Base-by-base conservation (phyloP, 2,113 vertebrate species). In the Phodopus roborovskii region DNA sequence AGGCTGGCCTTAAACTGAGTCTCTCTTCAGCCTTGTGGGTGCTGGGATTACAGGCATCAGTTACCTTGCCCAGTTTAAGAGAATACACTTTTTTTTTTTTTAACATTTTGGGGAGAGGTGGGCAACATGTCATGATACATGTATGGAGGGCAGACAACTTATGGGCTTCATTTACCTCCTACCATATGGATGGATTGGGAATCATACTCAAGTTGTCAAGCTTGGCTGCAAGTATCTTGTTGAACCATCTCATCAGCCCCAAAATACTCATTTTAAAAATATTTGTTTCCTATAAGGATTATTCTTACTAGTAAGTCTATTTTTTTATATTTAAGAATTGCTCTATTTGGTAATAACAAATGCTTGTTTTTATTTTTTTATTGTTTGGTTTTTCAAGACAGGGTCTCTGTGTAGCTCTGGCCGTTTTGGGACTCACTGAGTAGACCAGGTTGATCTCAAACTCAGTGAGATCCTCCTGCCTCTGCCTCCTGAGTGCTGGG, bases 231-330 rank as follows among this genome's bases (percentile, higher is more conserved):
- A 64, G 39, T 16, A 45, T 39, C 22, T 42, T 62, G 39, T 42
- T 30, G n/a, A 64, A 26, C n/a, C 39, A 84, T 84, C 39, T 64
- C 58, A 45, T 39, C 82, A 84, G n/a, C 81, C 39, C n/a, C 36
- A 39, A 42, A 62, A 60, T 82, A 84, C 24, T 83, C 3, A 39
- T 82, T 60, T 45, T 30, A 70, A 66, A 88, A 85, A 12, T 91
- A 95, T 60, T 96, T 91, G n/a, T 94, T 58, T 22, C 83, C 56
- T 82, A 6, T 86, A 78, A 74, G 73, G 24, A 70, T 87, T 88
- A 90, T 88, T 91, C 50, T 91, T 84, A 84, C 12, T 48, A 30
- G 56, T 60, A 79, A 88, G 17, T 70, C 17, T 81, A 83, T 93
- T 77, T 95, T 95, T 87, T 88, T 19, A 78, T 75, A 8, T 82